Evolutionary conservation across 2,888 invertebrate genomes (phyloP), one percentile per base, ranked within the genome.

Genomic region (Epinotia bilunana): DNA sequence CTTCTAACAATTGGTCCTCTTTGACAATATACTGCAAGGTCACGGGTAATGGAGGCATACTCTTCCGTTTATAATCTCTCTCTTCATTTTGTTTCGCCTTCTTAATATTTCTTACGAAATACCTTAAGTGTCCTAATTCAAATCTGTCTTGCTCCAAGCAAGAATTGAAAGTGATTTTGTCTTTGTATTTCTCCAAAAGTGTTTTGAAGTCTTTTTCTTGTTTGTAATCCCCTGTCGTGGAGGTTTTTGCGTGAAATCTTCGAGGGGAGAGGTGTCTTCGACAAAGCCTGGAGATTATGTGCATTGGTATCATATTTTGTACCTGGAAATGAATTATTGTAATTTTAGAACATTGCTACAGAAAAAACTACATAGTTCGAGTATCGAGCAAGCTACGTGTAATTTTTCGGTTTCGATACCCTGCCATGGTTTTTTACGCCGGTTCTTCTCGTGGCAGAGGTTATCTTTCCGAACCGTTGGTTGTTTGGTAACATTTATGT

Each of bases 21-120:
- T 91, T 87, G 0, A 90, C 86, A 60, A 91, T 87, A 86, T 95
- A 95, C 81, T 95, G 93, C 76, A 96, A 83, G 0, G 94, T 85
- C 4, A 95, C 68, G 0, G 96, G 96, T 65, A 95, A 82, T 0
- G 95, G 94, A 23, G 93, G 88, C 53, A 90, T 84, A 61, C 81
- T 83, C 71, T 82, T 88, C 62, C 87, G 83, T 16, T 84, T 76
- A n/a, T 81, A 79, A 5, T 87, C 81, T 39, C 83, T 83, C 33
- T 77, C 57, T 67, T 83, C 76, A 2, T 81, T 79, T 65, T 78
- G 76, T 77, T 88, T 90, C 1, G 90, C 90, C 80, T 80, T 83
- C 77, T 84, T 88, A n/a, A 88, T 72, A 43, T 80, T 82, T 86
- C 88, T 91, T 60, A 87, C 74, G 74, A 91, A 80, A 84, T 91